Evolutionary conservation across 1,140 invertebrate genomes (phyloP), one percentile per base, ranked within the genome.

Genomic region (Venustaconcha ellipsiformis): DNA sequence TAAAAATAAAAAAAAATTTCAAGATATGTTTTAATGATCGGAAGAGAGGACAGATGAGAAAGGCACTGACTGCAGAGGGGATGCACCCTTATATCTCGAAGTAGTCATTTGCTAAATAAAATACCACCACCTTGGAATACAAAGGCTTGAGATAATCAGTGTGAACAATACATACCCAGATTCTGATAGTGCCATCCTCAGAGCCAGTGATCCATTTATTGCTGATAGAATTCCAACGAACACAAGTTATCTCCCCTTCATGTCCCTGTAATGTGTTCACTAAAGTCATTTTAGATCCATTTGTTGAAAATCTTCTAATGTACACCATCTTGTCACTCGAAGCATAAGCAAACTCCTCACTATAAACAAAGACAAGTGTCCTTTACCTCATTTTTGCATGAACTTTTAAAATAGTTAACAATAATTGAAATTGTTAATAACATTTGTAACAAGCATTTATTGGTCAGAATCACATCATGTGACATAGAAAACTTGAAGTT

Each of bases 251-350:
- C 62, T 90, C 89, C 23, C 81, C 84, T 30, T 88, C 85, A 78
- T 89, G 88, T 65, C 87, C 88, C 78, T 89, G 86, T 30, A 90
- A 80, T 30, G 88, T 89, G 78, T 89, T 89, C 18, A 86, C 70
- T 60, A 90, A 78, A 30, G 82, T 82, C 89, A 89, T 90, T 67
- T 88, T 83, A 11, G 82, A 74, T 18, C 89, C 88, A 69, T 76
- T 79, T 4, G 78, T 80, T 26, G 87, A 84, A 81, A 90, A 90
- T 79, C 87, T 90, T 56, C 89, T 74, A n/a, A 90, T 87, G 79
- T 90, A 90, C 18, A 89, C 88, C 86, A 89, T 87, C 70, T 86
- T 86, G 75, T 90, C 89, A 79, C 85, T 86, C n/a, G 87, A 87
- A 14, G 85, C 80, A 79, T 90, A 89, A 12, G 88, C 89, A 86